phyloP scores from a whole-genome alignment of 2,797 vertebrate genomes.

The Urosaurus nigricauda region DNA sequence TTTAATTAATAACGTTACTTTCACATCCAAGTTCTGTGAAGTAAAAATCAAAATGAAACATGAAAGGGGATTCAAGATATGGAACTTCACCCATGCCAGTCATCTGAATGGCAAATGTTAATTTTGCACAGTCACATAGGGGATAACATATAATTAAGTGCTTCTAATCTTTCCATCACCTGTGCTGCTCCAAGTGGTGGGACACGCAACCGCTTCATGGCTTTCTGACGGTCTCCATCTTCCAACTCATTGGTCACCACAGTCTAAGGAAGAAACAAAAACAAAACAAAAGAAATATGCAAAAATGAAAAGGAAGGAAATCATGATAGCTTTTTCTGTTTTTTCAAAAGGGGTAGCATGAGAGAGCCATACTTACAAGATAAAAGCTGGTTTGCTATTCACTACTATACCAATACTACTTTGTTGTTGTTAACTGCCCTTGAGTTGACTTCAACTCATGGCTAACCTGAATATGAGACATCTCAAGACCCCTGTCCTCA shows the following conservation, averaged over 20 bases:
- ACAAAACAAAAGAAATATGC: background rate
- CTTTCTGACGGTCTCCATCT: slow-evolving; percentile 96
- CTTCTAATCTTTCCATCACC: slow-evolving; percentile 75
- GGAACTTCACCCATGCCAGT: background rate
- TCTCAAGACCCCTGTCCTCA: too few species aligned
- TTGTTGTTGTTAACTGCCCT: too few species aligned
- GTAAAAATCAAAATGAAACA: slow-evolving; percentile 37
- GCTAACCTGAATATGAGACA: too few species aligned
- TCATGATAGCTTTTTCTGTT: background rate
- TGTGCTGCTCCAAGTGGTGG: slow-evolving; percentile 97
- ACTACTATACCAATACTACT: slow-evolving; percentile 14
- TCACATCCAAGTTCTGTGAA: slow-evolving; percentile 41
- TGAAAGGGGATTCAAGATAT: background rate
- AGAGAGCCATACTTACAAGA: slow-evolving; percentile 3
- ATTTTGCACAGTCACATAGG: slow-evolving; percentile 29
- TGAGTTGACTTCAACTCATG: too few species aligned
- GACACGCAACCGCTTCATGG: slow-evolving; percentile 97
- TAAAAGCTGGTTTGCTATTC: background rate
- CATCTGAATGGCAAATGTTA: background rate
- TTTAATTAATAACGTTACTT: background rate
- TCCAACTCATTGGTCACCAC: slow-evolving; percentile 97
- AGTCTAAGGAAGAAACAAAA: slow-evolving; percentile 77
- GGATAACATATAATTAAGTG: slow-evolving; percentile 40
- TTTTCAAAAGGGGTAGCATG: slow-evolving; percentile 10
- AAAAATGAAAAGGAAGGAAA: background rate